A percentile compares a stretch with the other conserved stretches of the same genome.
These are phyloP conservation scores for Pimephales promelas DNA, from an alignment of 2,113 vertebrate genomes.

Conservation along the genomic window DNA sequence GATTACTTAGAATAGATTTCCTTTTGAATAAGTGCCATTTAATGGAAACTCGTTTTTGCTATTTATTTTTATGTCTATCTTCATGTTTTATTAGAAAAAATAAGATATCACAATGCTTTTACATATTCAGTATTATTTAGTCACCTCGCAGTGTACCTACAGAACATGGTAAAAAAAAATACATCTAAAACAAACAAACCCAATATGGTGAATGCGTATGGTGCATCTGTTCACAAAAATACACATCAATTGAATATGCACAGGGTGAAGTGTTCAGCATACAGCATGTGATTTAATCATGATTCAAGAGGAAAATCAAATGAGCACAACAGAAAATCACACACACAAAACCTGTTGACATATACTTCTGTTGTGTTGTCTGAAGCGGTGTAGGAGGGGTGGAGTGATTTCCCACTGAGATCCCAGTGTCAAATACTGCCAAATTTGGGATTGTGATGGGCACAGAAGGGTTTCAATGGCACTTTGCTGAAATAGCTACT, in stretches of 20 bases:
- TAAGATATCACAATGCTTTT: not conserved
- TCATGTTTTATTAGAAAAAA: not conserved
- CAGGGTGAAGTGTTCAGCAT: not conserved
- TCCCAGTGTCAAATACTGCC: conserved; percentile 26
- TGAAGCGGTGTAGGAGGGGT: conserved; percentile 18
- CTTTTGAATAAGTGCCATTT: not conserved
- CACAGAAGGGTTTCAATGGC: conserved; percentile 29
- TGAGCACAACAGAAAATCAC: not conserved
- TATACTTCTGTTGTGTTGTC: not conserved
- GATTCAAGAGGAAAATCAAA: not conserved
- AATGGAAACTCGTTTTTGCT: not conserved
- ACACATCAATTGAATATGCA: not conserved
- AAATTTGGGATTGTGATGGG: conserved; percentile 11
- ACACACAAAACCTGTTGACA: conserved; percentile 25
- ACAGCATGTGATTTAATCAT: conserved; percentile 3
- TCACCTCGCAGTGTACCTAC: not conserved
- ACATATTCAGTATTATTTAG: not conserved
- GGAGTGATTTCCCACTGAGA: conserved; percentile 34
- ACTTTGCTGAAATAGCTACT: conserved; percentile 30
- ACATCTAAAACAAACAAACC: not conserved
- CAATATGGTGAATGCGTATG: not conserved
- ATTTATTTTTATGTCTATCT: not conserved
- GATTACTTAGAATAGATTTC: not conserved
- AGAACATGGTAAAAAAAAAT: not conserved
- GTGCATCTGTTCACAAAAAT: not conserved